A percentile compares a stretch with the other conserved stretches of the same genome.
Conservation (phyloP, 1,140 invertebrate species). For the Lucilia sericata region DNA sequence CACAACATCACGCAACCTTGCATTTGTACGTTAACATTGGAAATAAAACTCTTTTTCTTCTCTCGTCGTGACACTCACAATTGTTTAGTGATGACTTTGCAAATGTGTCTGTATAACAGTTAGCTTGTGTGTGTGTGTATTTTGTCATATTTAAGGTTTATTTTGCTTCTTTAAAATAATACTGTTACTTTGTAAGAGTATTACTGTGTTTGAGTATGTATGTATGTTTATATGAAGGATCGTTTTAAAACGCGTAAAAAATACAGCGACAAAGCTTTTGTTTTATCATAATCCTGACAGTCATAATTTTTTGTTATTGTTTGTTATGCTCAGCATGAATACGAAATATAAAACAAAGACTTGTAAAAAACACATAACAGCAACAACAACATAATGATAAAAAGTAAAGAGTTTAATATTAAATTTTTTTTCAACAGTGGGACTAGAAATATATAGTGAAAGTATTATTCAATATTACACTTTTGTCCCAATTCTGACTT, state of each 20-base stretch:
- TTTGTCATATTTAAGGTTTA: too few species aligned
- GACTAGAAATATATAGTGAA: too few species aligned
- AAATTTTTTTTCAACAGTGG: background rate
- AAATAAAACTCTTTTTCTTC: background rate
- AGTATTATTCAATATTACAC: too few species aligned
- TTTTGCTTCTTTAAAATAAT: background rate
- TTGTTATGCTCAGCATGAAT: background rate
- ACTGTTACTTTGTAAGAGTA: background rate
- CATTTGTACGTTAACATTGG: background rate
- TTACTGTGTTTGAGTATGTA: background rate
- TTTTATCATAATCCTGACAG: slow-evolving; percentile 19
- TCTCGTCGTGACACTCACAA: background rate
- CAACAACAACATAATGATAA: slow-evolving; percentile 1
- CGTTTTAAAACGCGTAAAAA: slow-evolving; percentile 22
- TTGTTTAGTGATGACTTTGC: background rate
- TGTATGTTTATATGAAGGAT: background rate
- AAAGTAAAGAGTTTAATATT: background rate
- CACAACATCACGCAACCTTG: background rate
- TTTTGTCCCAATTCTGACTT: too few species aligned
- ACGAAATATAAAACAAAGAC: background rate
- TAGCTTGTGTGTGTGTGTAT: background rate
- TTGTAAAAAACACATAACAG: too few species aligned
- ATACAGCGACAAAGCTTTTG: background rate
- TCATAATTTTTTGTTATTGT: background rate
- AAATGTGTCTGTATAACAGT: background rate